phyloP scores from a whole-genome alignment of 2,113 vertebrate species.

The Cariama cristata region DNA sequence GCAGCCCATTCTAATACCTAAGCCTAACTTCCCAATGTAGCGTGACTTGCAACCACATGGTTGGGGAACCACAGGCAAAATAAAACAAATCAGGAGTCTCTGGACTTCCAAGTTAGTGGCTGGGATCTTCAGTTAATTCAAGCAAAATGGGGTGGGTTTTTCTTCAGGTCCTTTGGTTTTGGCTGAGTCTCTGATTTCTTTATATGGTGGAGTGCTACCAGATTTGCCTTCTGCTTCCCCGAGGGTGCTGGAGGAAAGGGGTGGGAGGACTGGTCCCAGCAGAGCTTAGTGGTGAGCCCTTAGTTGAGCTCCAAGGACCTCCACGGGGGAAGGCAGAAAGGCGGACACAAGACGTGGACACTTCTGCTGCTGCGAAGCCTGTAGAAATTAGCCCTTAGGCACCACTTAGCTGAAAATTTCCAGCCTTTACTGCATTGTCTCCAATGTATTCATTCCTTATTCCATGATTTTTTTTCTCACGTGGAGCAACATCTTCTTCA shows the following conservation, averaged over 20 bases:
- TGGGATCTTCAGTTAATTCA: not conserved
- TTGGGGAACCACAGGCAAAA: not conserved
- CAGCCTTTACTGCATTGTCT: not conserved
- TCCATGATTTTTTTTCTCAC: not conserved
- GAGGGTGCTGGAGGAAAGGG: not conserved
- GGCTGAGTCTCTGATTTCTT: not conserved
- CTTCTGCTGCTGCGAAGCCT: not conserved
- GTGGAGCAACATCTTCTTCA: not conserved
- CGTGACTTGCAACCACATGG: not conserved
- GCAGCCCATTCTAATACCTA: too few relatives aligned
- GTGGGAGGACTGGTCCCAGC: not conserved
- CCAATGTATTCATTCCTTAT: not conserved
- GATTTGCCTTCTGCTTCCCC: not conserved
- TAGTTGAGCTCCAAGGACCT: not conserved
- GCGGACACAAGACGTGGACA: too few relatives aligned
- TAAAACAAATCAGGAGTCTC: not conserved
- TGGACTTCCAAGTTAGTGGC: not conserved
- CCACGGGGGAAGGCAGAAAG: not conserved
- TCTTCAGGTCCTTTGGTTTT: not conserved
- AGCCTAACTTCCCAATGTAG: not conserved
- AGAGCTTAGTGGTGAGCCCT: not conserved
- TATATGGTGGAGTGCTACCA: not conserved
- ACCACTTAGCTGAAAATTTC: not conserved
- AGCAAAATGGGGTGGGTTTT: not conserved
- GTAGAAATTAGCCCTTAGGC: not conserved